A percentile compares a stretch with the other conserved stretches of the same genome.
phyloP scores from a whole-genome alignment of 1,140 invertebrate species.

The Lanistes nyassanus region DNA sequence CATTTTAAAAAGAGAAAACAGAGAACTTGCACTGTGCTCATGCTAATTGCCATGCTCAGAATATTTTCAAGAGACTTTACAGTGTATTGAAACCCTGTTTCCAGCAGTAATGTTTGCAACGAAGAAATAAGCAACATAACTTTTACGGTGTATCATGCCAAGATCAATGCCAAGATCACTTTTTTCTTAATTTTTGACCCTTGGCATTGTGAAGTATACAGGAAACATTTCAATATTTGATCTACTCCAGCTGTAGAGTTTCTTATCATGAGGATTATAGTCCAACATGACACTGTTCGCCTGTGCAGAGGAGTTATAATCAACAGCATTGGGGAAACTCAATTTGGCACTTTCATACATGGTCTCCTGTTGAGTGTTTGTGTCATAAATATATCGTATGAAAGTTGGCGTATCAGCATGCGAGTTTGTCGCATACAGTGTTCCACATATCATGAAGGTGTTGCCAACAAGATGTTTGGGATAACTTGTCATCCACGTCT shows the following conservation, averaged over 20 bases:
- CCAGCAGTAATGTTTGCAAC: too few species aligned
- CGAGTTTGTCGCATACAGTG: slow-evolving; percentile 56
- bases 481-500: slow-evolving; percentile 55
- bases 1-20: too few species aligned
- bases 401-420: slow-evolving; percentile 49
- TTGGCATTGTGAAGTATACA: slow-evolving; percentile 25
- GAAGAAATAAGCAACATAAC: too few species aligned
- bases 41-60: too few species aligned
- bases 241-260: slow-evolving; percentile 57
- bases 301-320: slow-evolving; percentile 13
- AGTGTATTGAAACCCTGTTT: too few species aligned
- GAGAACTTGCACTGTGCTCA: too few species aligned
- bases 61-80: too few species aligned
- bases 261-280: slow-evolving; percentile 49
- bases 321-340: slow-evolving; percentile 44
- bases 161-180: too few species aligned
- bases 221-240: slow-evolving; percentile 49
- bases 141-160: too few species aligned
- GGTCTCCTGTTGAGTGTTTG: slow-evolving; percentile 44
- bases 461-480: slow-evolving; percentile 52
- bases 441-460: slow-evolving; percentile 59
- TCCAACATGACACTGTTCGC: slow-evolving; percentile 50
- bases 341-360: slow-evolving; percentile 37
- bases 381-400: slow-evolving; percentile 56
- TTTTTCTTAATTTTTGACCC: too few species aligned